Evolutionary conservation across 2,888 invertebrate genomes (phyloP).

Genomic region (Phyllotreta striolata): DNA sequence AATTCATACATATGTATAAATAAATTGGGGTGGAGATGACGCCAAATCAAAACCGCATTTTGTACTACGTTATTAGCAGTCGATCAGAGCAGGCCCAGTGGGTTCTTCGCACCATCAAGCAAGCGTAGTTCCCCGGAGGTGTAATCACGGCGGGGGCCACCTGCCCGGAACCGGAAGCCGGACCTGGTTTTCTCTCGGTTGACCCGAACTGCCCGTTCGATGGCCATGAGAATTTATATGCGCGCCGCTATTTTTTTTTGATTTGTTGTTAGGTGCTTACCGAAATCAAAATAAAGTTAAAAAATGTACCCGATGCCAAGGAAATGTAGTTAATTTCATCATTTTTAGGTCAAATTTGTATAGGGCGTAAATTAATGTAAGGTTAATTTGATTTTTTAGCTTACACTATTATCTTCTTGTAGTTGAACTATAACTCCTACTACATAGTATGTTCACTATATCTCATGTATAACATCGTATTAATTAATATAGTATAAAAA

Average conservation of each 20-base stretch:
- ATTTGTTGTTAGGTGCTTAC: neutral
- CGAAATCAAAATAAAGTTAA: neutral
- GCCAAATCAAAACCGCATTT: neutral
- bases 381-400: too few species aligned
- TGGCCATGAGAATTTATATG: slow-evolving; percentile 5
- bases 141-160: slow-evolving; percentile 53
- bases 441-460: too few species aligned
- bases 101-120: slow-evolving; percentile 59
- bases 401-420: too few species aligned
- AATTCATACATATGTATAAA: too few species aligned
- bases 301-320: too few species aligned
- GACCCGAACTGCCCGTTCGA: neutral
- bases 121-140: slow-evolving; percentile 59
- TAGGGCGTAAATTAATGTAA: too few species aligned
- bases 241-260: slow-evolving; percentile 1
- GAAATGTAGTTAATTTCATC: too few species aligned
- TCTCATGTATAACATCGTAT: too few species aligned
- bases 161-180: slow-evolving; percentile 62
- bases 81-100: slow-evolving; percentile 50
- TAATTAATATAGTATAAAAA: too few species aligned
- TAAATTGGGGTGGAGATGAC: too few species aligned
- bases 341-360: too few species aligned
- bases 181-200: slow-evolving; percentile 48
- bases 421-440: too few species aligned
- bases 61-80: slow-evolving; percentile 21